Evolutionary conservation across 2,113 vertebrate species (phyloP).

Genomic region (Marmota flaviventris): DNA sequence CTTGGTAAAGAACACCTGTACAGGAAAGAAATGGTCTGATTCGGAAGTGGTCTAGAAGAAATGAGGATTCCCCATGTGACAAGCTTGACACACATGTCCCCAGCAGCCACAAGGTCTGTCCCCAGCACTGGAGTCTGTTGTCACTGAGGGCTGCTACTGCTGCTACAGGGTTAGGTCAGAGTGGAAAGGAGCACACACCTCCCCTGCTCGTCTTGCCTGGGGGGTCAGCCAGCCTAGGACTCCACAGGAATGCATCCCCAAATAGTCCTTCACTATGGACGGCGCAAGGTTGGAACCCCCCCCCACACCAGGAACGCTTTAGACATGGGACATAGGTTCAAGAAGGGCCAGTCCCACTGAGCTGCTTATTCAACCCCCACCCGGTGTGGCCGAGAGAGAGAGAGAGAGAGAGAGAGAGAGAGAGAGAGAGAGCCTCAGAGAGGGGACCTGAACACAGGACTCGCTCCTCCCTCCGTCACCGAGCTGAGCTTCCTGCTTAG

Average conservation of each 20-base stretch:
- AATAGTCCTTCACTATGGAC: rapidly evolving
- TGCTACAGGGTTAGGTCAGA: rapidly evolving
- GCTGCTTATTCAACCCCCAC: background rate
- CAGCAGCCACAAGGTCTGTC: background rate
- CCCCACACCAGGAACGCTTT: background rate
- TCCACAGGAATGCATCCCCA: too few species aligned
- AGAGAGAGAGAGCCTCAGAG: background rate
- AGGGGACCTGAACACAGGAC: too few species aligned
- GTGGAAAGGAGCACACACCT: rapidly evolving
- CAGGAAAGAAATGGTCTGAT: background rate
- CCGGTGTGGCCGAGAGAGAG: too few species aligned
- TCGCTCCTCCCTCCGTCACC: background rate
- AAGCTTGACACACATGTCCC: too few species aligned
- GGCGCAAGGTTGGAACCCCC: too few species aligned
- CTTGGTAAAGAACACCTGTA: background rate
- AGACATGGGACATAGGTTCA: background rate
- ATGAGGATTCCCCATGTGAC: too few species aligned
- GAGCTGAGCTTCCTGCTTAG: background rate
- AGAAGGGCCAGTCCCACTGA: too few species aligned
- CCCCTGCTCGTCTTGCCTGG: background rate
- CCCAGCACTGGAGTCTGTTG: rapidly evolving
- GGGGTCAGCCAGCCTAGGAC: background rate
- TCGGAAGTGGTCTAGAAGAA: background rate
- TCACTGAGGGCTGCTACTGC: too few species aligned
- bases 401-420: too few species aligned